Evolutionary conservation across 1,140 invertebrate genomes (phyloP), one percentile per base, ranked within the genome.

Genomic region (Neoseiulus cucumeris): DNA sequence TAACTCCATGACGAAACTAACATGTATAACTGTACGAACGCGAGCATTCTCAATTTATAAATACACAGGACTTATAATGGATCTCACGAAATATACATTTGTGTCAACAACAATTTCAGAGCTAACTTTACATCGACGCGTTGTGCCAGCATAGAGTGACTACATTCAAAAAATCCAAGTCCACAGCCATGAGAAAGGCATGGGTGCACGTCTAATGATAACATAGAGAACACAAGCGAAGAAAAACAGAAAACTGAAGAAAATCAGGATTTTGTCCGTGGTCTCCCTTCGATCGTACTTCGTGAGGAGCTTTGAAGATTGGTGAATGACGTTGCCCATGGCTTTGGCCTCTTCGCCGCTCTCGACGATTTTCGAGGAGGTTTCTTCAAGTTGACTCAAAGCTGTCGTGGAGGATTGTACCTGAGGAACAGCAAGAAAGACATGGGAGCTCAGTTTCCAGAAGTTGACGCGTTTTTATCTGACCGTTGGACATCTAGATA

Each of bases 281-380:
- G 91, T 85, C 78, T 97, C 91, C 30, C 92, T 76, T 69, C 91
- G 78, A 1, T 87, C 89, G 77, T 95, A 97, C 79, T 96, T 97
- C 22, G 87, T 89, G 42, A 97, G 76, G 1, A 97, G 78, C 75
- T 91, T 91, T 66, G 85, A 84, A 0, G 91, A 91, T 72, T 90
- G 89, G 14, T 83, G 79, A 69, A 96, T 91, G 9, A 85, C 85
- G 69, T 86, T 84, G 7, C 87, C 85, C 68, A 92, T 92, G 66
- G 83, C 82, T 70, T 87, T 83, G 17, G 95, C 77, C 75, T 96
- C 91, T 70, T 87, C 85, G 70, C 84, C 82, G 5, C 88, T 93
- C 7, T 83, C 82, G 20, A 71, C 71, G n/a, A 84, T 74, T 22
- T 71, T 74, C 22, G 72, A 70, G 2, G 79, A 80, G 9, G 79